Evolutionary conservation across 2,797 vertebrate genomes (phyloP), one percentile per base, ranked within the genome.

Genomic region (Melanitta fusca): DNA sequence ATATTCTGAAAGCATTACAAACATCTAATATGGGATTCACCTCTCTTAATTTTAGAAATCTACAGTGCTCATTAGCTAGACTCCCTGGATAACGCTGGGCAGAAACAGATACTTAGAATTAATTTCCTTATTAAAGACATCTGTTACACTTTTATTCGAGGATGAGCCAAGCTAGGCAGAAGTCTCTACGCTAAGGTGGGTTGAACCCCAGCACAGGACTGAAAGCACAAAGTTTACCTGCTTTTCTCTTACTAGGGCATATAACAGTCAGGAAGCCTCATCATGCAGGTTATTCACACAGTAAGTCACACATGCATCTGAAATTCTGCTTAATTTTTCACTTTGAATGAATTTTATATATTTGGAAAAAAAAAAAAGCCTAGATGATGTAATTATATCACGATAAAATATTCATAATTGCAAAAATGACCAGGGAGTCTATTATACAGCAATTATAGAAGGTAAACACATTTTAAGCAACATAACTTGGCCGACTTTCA

Each of bases 401-500:
- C 7, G 5, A 43, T 7, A 47, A 65, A 69, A 53, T 13, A 53
- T 2, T 51, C 34, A 27, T 4, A 72, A 19, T 17, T 2, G 25
- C 84, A 61, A 58, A 39, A 47, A 22, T 18, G 19, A 21, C n/a
- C 5, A 0, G 0, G 38, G 38, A 91, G 28, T 15, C 10, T 32
- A 1, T 36, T 8, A 4, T 1, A 15, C 21, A 66, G 74, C 0
- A 0, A 38, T 0, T 1, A 17, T 5, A 6, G 3, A 36, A 58
- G 38, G 0, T 22, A 64, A 15, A 30, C 73, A 25, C 21, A 3
- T 45, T 20, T 64, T 4, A 47, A 47, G 21, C 17, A 32, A 10
- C 27, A 10, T 30, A 19, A 16, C 53, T 32, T 9, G 53, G 53
- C 27, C 10, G 2, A 27, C 19, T 13, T 38, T 36, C 30, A 5